A percentile compares a stretch with the other conserved stretches of the same genome.
These are phyloP conservation scores for Prenolepis imparis DNA, from an alignment of 2,888 invertebrate species.

Conservation along the genomic window DNA sequence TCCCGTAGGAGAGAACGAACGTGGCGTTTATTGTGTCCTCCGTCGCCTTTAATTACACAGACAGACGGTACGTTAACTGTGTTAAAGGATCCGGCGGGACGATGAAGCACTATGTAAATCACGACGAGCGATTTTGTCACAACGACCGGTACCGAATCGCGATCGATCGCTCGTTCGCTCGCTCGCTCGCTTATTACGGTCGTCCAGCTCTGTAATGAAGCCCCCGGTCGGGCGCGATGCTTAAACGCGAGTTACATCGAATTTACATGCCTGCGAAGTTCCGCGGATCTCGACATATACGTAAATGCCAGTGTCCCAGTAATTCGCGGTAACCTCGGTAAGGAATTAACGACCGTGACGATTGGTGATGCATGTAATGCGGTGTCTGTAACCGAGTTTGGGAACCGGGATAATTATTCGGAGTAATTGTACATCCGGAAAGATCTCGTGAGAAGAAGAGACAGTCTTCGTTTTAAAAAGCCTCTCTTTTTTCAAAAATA, in stretches of 20 bases:
- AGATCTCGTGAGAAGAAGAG: too few species aligned
- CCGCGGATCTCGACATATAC: background rate
- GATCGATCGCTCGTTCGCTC: slow-evolving; percentile 24
- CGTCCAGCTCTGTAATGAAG: slow-evolving; percentile 17
- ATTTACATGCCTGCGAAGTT: slow-evolving; percentile 46
- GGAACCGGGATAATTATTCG: background rate
- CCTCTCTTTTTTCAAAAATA: background rate
- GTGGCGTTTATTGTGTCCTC: slow-evolving; percentile 46
- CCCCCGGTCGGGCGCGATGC: background rate
- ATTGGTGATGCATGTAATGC: slow-evolving; percentile 4
- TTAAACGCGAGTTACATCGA: slow-evolving; percentile 32
- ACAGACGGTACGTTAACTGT: background rate
- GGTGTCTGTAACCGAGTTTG: background rate
- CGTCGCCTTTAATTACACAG: slow-evolving; percentile 24
- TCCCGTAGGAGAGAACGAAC: slow-evolving; percentile 54
- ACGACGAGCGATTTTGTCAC: slow-evolving; percentile 5
- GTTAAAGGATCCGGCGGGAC: background rate
- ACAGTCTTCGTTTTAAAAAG: background rate
- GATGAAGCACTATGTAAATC: slow-evolving; percentile 23
- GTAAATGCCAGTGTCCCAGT: background rate
- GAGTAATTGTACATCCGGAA: background rate
- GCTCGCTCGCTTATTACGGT: slow-evolving; percentile 19
- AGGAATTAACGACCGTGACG: slow-evolving; percentile 35
- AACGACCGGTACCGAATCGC: background rate
- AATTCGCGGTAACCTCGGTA: slow-evolving; percentile 18